Evolutionary conservation across 2,113 vertebrate genomes (phyloP), one percentile per base, ranked within the genome.

Genomic region (Anhinga anhinga): DNA sequence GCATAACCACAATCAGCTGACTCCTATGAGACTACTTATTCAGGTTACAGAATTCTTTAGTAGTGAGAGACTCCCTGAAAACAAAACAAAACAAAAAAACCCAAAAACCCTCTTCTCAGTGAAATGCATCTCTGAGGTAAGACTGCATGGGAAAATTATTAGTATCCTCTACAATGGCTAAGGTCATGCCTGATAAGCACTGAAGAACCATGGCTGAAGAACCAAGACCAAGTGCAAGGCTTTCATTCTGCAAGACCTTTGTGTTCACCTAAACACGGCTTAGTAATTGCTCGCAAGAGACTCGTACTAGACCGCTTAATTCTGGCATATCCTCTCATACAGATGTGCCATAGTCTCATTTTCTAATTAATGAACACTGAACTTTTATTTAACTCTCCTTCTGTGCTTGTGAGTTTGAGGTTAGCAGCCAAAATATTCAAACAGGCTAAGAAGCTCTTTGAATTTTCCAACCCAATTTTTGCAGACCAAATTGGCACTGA

Each of bases 261-360:
- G 5, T 23, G 47, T 27, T 55, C 47, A 52, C 17, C 32, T 36
- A 15, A 72, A 73, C 23, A 7, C 2, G 21, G 7, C 14, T 82
- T 47, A 45, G 42, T 3, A 38, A n/a, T 0, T 56, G 45, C 38
- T 47, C 59, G 13, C 26, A 40, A 73, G 23, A 56, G 14, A 8
- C 14, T 38, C 1, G 2, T 7, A 32, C 32, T 38, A 18, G 25
- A 23, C 3, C 0, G 0, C 49, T 26, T 11, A 59, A 9, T 49
- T 73, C 34, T 62, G n/a, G 2, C 5, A 23, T 38, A 22, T 45
- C 55, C 42, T 80, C 23, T 17, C 82, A 50, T 30, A 70, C 2
- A 15, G 26, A 3, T n/a, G 42, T 65, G 62, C 40, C 73, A 40
- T 12, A 34, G 17, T 6, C 32, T 38, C 22, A 14, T 9, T 65